Base-by-base conservation (phyloP, 2,797 vertebrate genomes). In the Muscicapa striata region DNA sequence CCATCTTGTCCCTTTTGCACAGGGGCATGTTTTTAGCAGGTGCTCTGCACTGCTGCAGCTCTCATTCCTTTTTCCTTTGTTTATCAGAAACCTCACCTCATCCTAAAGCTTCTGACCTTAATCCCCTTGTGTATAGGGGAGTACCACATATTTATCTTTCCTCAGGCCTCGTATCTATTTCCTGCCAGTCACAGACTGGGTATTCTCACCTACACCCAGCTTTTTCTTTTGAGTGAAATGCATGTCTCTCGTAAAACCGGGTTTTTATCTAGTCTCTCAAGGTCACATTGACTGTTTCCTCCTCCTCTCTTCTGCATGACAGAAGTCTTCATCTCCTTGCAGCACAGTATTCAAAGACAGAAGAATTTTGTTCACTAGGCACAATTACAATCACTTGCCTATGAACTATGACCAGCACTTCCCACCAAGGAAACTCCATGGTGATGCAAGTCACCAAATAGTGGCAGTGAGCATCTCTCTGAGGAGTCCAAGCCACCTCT, bases 241-340 rank as follows among this genome's bases (percentile, higher is more conserved):
- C 18, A 8, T 17, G 2, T 30, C 9, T 55, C 58, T 86, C 38
- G 34, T 17, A 90, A 91, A 84, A 46, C 7, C 2, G 16, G 9
- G 22, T 49, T 94, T 92, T 78, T 72, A 93, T 62, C 38, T 82
- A 36, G 23, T 63, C 59, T 87, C 40, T 90, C 77, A 94, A 96
- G 83, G 83, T 92, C 70, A 94, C 52, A 61, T 8, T 52, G 66
- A 52, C 79, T 32, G 14, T 51, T 82, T 84, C 41, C 20, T 93
- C 41, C 62, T 92, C 70, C n/a, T 72, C 40, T 38, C 43, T 80
- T 81, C 49, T 79, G n/a, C 48, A 22, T 29, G 55, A 76, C 55
- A 79, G 43, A 36, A 70, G 9, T 19, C 54, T 68, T 73, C 63
- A 80, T 68, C 41, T 89, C n/a, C 22, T 54, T 76, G 38, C 34